Evolutionary conservation across 2,113 vertebrate genomes (phyloP).

Genomic region (Ramphastos sulfuratus): DNA sequence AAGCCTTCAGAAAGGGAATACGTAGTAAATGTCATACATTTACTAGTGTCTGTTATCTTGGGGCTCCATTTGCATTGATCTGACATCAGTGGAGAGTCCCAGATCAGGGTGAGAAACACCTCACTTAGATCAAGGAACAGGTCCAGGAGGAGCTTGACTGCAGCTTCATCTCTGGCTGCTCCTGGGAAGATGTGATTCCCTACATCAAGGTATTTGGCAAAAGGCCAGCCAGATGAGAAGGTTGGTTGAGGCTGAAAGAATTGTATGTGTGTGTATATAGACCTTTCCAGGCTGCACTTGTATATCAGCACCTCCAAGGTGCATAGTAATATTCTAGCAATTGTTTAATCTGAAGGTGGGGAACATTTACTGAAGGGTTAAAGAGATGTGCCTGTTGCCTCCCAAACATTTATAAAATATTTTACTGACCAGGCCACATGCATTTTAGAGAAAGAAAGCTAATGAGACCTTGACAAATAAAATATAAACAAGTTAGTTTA

Average conservation of each 20-base stretch:
- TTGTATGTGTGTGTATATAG: neutral
- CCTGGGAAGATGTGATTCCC: neutral
- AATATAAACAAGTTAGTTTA: neutral
- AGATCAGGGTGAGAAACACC: neutral
- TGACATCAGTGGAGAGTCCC: neutral
- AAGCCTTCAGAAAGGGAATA: neutral
- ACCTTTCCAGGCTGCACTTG: neutral
- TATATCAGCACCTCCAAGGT: neutral
- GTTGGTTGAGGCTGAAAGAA: neutral
- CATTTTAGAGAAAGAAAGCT: neutral
- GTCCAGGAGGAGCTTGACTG: neutral
- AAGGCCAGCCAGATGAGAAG: neutral
- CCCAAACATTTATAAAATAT: neutral
- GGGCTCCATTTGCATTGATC: neutral
- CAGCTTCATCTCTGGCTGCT: neutral
- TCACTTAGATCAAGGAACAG: neutral
- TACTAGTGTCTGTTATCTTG: neutral
- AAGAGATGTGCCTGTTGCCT: neutral
- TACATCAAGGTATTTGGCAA: neutral
- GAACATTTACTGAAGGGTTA: neutral
- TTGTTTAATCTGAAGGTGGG: conserved; percentile 1
- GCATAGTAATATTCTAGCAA: neutral
- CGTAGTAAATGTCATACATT: neutral
- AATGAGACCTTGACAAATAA: neutral
- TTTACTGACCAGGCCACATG: neutral